Percentiles rank a stretch among this genome's conserved stretches.
Evolutionary conservation across 2,888 invertebrate species (phyloP).

Genomic region (Cryptophagus acutangulus): DNA sequence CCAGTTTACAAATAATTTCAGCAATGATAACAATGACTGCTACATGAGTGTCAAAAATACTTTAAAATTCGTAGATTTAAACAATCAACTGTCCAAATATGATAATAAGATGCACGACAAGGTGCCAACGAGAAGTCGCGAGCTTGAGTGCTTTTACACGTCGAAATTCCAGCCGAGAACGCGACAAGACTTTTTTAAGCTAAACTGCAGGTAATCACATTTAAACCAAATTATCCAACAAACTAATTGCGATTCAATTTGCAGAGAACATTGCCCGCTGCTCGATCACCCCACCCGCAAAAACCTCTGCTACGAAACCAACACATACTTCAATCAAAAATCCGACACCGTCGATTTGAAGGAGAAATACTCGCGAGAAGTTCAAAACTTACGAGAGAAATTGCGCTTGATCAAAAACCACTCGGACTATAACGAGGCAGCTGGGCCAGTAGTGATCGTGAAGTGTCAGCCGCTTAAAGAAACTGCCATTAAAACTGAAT

Average conservation of each 20-base stretch:
- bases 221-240: conserved; percentile 12
- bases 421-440: not conserved
- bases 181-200: not conserved
- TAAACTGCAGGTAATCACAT: not conserved
- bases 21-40: conserved; percentile 31
- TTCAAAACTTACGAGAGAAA: conserved; percentile 39
- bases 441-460: conserved; percentile 2
- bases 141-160: not conserved
- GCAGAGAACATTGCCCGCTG: conserved; percentile 27
- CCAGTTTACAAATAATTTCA: conserved; percentile 35
- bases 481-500: not conserved
- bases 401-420: conserved; percentile 35
- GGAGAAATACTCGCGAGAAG: conserved; percentile 39
- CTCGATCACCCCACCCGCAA: conserved; percentile 22
- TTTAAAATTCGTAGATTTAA: conserved; percentile 29
- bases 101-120: conserved; percentile 16
- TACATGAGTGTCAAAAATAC: conserved; percentile 34
- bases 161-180: not conserved
- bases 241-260: no score
- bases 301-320: conserved; percentile 36
- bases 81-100: conserved; percentile 26
- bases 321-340: conserved; percentile 42
- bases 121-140: not conserved
- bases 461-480: no score
- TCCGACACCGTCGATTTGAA: conserved; percentile 33